Evolutionary conservation across 2,888 invertebrate genomes (phyloP).

Genomic region (Myopa testacea): DNA sequence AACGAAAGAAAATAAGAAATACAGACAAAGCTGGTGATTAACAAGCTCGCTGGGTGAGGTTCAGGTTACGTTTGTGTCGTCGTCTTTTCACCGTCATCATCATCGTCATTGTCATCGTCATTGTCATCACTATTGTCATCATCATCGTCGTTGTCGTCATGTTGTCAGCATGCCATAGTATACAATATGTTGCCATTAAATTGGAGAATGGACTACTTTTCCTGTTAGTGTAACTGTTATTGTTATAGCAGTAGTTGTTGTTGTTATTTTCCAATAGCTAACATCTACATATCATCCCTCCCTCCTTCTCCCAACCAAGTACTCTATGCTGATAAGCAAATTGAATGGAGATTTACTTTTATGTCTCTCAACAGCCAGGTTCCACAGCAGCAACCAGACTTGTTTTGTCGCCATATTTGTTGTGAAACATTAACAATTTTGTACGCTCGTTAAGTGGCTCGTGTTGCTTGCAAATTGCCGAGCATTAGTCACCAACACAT

Average conservation of each 20-base stretch:
- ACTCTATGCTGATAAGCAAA: conserved; percentile 60
- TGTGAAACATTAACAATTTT: conserved; percentile 51
- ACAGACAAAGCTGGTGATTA: neutral
- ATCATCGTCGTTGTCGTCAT: neutral
- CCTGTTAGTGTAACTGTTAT: neutral
- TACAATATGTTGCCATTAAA: conserved; percentile 1
- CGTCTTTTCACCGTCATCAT: neutral
- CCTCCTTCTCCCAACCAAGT: neutral
- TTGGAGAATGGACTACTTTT: neutral
- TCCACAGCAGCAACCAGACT: conserved; percentile 24
- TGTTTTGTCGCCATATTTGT: conserved; percentile 34
- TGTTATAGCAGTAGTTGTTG: neutral
- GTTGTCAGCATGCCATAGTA: neutral
- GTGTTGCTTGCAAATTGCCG: conserved; percentile 49
- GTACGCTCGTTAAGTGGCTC: conserved; percentile 46
- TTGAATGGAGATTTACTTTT: conserved; percentile 59
- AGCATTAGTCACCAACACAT: conserved; percentile 51
- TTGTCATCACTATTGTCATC: neutral
- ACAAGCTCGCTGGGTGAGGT: neutral
- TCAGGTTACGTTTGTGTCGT: neutral
- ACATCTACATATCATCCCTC: neutral
- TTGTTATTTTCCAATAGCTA: neutral
- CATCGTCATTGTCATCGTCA: neutral
- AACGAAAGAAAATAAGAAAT: conserved; percentile 4
- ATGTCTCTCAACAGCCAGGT: neutral